phyloP scores from a whole-genome alignment of 2,113 vertebrate genomes.

The Siniperca chuatsi region DNA sequence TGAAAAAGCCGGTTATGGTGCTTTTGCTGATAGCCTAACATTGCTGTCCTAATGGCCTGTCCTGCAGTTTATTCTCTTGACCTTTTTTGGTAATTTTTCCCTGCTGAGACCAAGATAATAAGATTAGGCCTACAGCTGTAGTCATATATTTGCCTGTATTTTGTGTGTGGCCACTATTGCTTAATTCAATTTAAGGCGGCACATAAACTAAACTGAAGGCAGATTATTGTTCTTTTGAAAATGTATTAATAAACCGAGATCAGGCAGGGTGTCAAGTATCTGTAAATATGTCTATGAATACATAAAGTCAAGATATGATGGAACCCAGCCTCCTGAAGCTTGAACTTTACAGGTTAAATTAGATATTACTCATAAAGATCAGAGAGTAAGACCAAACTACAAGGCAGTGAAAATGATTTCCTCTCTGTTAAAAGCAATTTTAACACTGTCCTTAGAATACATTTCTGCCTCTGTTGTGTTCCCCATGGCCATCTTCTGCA shows the following conservation, averaged over 20 bases:
- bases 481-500: constrained; percentile 43
- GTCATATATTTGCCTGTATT: not conserved
- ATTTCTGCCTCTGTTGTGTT: constrained; percentile 38
- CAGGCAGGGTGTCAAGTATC: not conserved
- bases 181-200: not conserved
- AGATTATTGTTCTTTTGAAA: not conserved
- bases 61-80: constrained; percentile 49
- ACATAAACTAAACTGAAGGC: not conserved
- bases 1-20: not conserved
- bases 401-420: not conserved
- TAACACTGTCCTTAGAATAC: constrained; percentile 35
- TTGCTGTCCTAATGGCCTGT: not conserved
- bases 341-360: not conserved
- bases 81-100: constrained; percentile 79
- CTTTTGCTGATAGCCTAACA: constrained; percentile 1
- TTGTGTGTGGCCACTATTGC: not conserved
- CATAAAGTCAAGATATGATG: not conserved
- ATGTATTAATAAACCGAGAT: not conserved
- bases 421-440: constrained; percentile 23
- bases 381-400: not conserved
- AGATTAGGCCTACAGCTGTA: constrained; percentile 1
- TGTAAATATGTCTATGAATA: not conserved
- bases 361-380: not conserved
- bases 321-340: not conserved
- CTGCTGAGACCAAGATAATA: constrained; percentile 28